Evolutionary conservation across 2,113 vertebrate species (phyloP).

Genomic region (Ochotona curzoniae): DNA sequence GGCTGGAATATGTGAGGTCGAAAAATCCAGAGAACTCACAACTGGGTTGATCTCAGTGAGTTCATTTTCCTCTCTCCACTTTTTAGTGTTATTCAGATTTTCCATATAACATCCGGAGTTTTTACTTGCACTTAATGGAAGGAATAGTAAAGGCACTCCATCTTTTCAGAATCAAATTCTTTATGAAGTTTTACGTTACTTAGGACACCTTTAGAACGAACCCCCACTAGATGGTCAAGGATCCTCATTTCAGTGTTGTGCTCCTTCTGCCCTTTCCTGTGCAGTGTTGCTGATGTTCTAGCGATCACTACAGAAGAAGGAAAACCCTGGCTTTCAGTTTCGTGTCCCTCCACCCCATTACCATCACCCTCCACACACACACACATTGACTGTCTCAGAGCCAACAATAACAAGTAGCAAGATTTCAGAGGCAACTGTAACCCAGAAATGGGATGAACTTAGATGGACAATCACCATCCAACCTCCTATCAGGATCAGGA

Average conservation of each 20-base stretch:
- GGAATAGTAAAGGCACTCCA: neutral
- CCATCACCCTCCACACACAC: too few relatives aligned
- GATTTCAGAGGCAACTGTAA: neutral
- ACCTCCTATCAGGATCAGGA: neutral
- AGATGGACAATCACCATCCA: neutral
- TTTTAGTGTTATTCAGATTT: constrained; percentile 22
- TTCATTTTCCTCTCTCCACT: neutral
- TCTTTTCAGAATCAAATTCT: constrained; percentile 5
- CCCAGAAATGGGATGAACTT: neutral
- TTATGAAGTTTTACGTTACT: neutral
- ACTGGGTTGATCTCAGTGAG: neutral
- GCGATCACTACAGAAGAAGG: neutral
- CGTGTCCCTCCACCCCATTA: too few relatives aligned
- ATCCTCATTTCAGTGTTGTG: neutral
- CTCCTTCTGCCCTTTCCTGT: neutral
- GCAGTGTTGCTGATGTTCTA: neutral
- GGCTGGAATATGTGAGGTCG: neutral
- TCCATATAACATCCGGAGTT: neutral
- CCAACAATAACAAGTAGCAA: constrained; percentile 22
- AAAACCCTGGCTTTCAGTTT: neutral
- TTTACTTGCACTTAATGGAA: constrained; percentile 7
- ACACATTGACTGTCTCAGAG: neutral
- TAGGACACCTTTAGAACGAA: neutral
- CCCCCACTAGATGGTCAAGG: neutral
- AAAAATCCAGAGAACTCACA: neutral